These are phyloP conservation scores for Pangasius macronema DNA, from an alignment of 2,797 vertebrate genomes.

Conservation along the genomic window DNA sequence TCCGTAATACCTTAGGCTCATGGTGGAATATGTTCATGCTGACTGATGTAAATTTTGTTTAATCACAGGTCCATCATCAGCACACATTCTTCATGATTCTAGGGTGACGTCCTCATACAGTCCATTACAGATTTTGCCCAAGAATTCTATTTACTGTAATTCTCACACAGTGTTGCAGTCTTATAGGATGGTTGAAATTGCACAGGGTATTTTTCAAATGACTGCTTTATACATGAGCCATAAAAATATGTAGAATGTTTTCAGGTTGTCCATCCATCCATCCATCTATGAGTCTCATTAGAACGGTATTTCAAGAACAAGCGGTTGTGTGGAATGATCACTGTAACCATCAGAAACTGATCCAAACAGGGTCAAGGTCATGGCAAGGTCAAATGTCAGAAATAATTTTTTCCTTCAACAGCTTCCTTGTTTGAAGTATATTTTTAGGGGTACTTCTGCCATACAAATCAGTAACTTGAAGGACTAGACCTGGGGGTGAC, in stretches of 20 bases:
- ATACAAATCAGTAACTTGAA: background rate
- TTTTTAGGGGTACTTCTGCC: background rate
- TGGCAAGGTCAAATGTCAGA: background rate
- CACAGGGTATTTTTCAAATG: background rate
- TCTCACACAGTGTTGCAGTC: background rate
- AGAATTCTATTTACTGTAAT: background rate
- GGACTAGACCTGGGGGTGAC: background rate
- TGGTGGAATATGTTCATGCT: background rate
- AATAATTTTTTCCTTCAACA: background rate
- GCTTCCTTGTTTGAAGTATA: background rate
- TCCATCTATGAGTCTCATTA: background rate
- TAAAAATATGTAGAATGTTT: background rate
- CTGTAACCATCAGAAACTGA: background rate
- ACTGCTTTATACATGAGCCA: too few species aligned
- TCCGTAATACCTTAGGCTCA: background rate
- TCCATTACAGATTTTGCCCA: background rate
- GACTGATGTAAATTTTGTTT: background rate
- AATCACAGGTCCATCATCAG: background rate
- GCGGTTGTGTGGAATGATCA: background rate
- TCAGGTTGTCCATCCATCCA: background rate
- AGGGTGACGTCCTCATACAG: too few species aligned
- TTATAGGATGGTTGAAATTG: background rate
- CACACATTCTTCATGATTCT: too few species aligned
- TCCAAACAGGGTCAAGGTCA: background rate
- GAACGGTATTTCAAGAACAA: background rate